Base-by-base conservation (phyloP, 2,888 invertebrate species). In the Malachius bipustulatus region DNA sequence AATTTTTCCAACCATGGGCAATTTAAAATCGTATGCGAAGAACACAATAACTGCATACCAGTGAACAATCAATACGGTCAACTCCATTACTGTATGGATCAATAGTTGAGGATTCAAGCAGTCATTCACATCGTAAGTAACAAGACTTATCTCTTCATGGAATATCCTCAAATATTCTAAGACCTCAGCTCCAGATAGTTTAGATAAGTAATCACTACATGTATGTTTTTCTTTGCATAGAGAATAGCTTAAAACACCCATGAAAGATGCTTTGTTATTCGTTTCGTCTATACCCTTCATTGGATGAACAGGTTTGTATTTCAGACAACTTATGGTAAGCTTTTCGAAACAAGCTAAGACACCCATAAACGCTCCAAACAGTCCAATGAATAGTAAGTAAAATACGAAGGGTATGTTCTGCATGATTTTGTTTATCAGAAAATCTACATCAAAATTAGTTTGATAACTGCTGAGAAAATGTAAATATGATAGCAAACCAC, bases 11-110 rank as follows among this genome's bases (percentile, higher is more conserved):
- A 57, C 55, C 16, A 45, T 38, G 3, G 53, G 51, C 4, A 52
- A 44, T 10, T 52, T 44, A 41, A 59, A 58, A 15, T 45, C 46
- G 34, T 56, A 60, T 3, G 57, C 57, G 27, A 59, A 41, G 37
- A 59, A 57, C 13, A 60, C 56, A 14, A 62, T 54, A 4, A 61
- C 60, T 2, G 60, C 59, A 38, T 62, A 63, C 55, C 59, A 59
- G 36, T 57, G 52, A 2, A 62, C 47, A 29, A 63, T 56, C 15
- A 62, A 37, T 4, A 58, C 54, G 1, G 52, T 49, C 32, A 62
- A 45, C 42, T 63, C 62, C 9, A 58, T 46, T 3, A 56, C 44
- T 0, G 56, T 55, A 36, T 59, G 56, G 8, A 51, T 39, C 8
- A 63, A 34, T 35, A 62, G 48, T 39, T 59, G 57, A 2, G 60